Evolutionary conservation across 2,888 invertebrate genomes (phyloP), one percentile per base, ranked within the genome.

Genomic region (Scaptomyza flava): DNA sequence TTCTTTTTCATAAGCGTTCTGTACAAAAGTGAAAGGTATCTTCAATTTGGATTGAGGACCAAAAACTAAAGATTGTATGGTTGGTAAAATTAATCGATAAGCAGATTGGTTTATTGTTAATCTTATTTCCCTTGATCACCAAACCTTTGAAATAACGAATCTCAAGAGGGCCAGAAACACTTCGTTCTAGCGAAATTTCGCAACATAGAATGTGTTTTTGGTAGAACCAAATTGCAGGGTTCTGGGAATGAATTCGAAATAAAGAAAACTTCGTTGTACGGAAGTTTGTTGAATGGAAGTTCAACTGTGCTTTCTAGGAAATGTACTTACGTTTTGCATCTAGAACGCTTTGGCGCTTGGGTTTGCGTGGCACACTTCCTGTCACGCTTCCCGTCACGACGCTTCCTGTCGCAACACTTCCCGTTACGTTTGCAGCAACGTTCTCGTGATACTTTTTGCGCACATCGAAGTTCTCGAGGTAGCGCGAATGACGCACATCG

Each of bases 391-490:
- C 61, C 12, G 45, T 14, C 30, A 30, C 46, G 9, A 89, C 77
- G 14, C 47, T 50, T 12, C 50, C 48, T 12, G 42, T 34, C 17
- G 14, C 59, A 2, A 30, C 46, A 7, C 1, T 47, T 6, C 38
- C 64, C 1, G 65, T 23, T 30, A 48, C 42, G 11, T 17, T 58
- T 5, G 8, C 43, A 9, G 88, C 63, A 20, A 89, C 79, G 56
- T 91, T 90, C 56, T 91, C 91, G 34, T 91, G 90, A 46, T 90
- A 89, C 63, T 91, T 91, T 42, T 89, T 90, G 38, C 90, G 91
- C 42, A 91, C 91, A 70, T 92, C 92, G 58, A 92, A 91, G 64
- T 85, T 91, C 71, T 92, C 92, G 34, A 92, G 79, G 48, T 91
- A 92, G 8, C 91, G 86, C 1, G 92, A 92, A 52, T 92, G 91